phyloP scores from a whole-genome alignment of 2,113 vertebrate genomes.

The Gallinago media region DNA sequence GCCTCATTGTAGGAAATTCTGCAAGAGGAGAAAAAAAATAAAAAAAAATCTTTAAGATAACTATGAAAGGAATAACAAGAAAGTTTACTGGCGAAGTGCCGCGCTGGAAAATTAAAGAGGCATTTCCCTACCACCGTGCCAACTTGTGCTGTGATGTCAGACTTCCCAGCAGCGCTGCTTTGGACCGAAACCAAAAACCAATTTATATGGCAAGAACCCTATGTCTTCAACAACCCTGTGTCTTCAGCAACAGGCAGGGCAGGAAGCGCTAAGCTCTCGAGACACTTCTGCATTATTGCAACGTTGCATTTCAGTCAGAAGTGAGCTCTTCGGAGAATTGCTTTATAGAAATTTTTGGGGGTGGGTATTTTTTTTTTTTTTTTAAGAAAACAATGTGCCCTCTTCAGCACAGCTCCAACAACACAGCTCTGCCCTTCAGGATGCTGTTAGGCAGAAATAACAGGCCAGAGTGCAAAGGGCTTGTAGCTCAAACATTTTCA shows the following conservation, averaged over 20 bases:
- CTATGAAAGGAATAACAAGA: slow-evolving; percentile 14
- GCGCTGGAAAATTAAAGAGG: slow-evolving; percentile 30
- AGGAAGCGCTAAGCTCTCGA: neutral
- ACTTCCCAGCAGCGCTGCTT: slow-evolving; percentile 36
- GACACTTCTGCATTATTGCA: neutral
- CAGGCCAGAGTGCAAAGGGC: neutral
- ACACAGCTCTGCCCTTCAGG: neutral
- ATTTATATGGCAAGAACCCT: slow-evolving; percentile 12
- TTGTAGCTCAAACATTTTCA: neutral
- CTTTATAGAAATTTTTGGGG: neutral
- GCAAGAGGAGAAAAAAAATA: neutral
- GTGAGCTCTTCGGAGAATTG: neutral
- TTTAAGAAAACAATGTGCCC: neutral
- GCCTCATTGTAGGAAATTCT: slow-evolving; percentile 94
- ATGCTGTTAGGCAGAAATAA: neutral
- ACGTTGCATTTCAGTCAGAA: neutral
- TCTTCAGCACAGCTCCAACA: neutral
- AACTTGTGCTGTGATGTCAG: slow-evolving; percentile 39
- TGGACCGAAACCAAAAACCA: slow-evolving; percentile 27
- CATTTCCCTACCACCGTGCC: slow-evolving; percentile 29
- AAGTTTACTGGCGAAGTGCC: slow-evolving; percentile 1
- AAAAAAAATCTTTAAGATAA: neutral
- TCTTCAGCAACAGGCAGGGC: neutral
- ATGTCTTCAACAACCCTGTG: neutral
- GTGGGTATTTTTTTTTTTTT: neutral